These are phyloP conservation scores for Synanthedon formicaeformis DNA, from an alignment of 2,888 invertebrate genomes.

Conservation along the genomic window DNA sequence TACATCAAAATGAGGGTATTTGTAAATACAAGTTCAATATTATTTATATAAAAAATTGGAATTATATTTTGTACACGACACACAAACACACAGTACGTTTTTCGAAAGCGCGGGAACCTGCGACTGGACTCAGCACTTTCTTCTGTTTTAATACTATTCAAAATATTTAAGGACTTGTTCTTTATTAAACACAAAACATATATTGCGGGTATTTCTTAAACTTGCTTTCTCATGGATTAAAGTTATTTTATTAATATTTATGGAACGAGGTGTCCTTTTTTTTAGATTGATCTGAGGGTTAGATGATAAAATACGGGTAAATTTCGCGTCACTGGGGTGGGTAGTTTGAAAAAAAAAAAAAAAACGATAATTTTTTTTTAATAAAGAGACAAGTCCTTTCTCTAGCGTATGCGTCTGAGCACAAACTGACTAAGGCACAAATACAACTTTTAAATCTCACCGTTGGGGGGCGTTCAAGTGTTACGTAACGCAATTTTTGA, in stretches of 20 bases:
- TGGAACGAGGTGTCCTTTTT: too few relatives aligned
- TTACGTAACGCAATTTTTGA: too few relatives aligned
- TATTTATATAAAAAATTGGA: conserved; percentile 22
- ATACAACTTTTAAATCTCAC: conserved; percentile 29
- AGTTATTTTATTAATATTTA: too few relatives aligned
- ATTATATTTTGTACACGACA: conserved; percentile 32
- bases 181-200: too few relatives aligned
- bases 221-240: too few relatives aligned
- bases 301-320: too few relatives aligned
- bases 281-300: too few relatives aligned
- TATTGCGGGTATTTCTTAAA: too few relatives aligned
- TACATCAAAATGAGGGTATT: conserved; percentile 25
- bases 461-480: conserved; percentile 1
- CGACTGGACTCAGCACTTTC: conserved; percentile 4
- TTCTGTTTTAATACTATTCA: not conserved
- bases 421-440: conserved; percentile 54
- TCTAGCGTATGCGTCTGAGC: conserved; percentile 6
- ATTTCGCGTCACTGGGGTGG: too few relatives aligned
- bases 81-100: conserved; percentile 15
- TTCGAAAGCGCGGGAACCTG: conserved; percentile 12
- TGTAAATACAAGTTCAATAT: conserved; percentile 20
- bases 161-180: too few relatives aligned
- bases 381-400: conserved; percentile 6
- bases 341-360: too few relatives aligned
- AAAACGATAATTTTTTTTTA: not conserved